Base-by-base conservation (phyloP, 92 coral and sea anemone species). In the Siderastrea radians region DNA sequence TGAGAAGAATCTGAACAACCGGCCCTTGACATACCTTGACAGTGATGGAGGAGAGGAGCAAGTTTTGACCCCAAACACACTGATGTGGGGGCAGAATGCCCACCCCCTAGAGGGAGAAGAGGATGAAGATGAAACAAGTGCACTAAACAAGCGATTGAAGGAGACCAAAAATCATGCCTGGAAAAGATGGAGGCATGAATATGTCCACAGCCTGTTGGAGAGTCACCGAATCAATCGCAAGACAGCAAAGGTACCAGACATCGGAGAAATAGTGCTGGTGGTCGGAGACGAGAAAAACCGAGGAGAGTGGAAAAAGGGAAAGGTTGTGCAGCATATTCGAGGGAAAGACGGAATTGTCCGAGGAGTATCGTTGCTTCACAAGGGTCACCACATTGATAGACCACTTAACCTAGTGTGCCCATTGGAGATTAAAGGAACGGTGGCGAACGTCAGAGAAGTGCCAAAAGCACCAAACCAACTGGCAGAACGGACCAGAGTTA, bases 1-100 rank as follows among this genome's bases (percentile, higher is more conserved):
- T 43, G 93, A 90, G 79, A 70, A 90, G 89, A 77, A 80, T 13
- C 59, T 78, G 68, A 90, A 84, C 85, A 90, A 90, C 64, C 90
- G 86, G 67, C 44, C 93, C 86, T 59, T 90, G 66, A 90, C 86
- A 7, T 80, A 90, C 84, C 77, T 90, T 58, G 38, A 26, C 38
- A 26, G 38, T 26, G 38, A 26, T 26, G 38, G 38, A 26, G 38
- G 38, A 0, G 38, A 26, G 38, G 38, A 26, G 0, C 38, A 26
- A 26, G 38, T 26, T 26, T 26, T 26, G 38, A 26, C 38, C 38
- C 38, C 38, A 26, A n/a, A 26, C 38, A 26, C 38, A 0, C 38
- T 26, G 38, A 0, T 6, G 84, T 82, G 85, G 68, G 91, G 84
- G 7, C 44, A 46, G 13, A 73, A 73, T 71, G 68, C 75, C 7